Base-by-base conservation (phyloP, 2,888 invertebrate genomes). In the Hypercompe scribonia region DNA sequence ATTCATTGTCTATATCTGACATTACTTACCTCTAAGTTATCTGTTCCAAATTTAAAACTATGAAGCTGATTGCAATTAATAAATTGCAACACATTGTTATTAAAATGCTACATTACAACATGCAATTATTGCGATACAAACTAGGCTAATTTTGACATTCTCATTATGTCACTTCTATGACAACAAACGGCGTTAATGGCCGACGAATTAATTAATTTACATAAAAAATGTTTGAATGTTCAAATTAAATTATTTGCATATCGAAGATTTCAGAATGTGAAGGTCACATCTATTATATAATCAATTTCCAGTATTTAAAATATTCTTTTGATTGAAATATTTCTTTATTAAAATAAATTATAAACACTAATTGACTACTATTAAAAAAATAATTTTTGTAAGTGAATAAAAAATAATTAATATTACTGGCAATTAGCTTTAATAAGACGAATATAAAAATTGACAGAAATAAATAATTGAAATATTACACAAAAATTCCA, bases 101-200 rank as follows among this genome's bases (percentile, higher is more conserved):
- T 78, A 76, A 77, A 73, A 71, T 66, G 76, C n/a, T 74, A 69
- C 50, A 82, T 84, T 81, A 67, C 79, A 61, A 72, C 76, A 84
- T 65, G 67, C 72, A 76, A 84, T 79, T 79, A 80, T 77, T 81
- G 64, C 67, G 46, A 65, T 33, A 21, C 34, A 39, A 81, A 80
- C 67, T 79, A 80, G 80, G 78, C 74, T 80, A 58, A 73, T 84
- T 81, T 83, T 78, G 74, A 79, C 79, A 83, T 82, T 71, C 61
- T 10, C 69, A 74, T 83, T 82, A 81, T 80, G 77, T 84, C 84
- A 64, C 33, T 5, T 33, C 39, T 71, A 72, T 78, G 77, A 75
- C 72, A 81, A 78, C 67, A 72, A 73, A 76, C 36, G 42, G 8
- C 69, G 28, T 4, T 75, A 81, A 75, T 78, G 70, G 34, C 11